Conservation (phyloP, 2,888 invertebrate species). For the Hetaerina titia region DNA sequence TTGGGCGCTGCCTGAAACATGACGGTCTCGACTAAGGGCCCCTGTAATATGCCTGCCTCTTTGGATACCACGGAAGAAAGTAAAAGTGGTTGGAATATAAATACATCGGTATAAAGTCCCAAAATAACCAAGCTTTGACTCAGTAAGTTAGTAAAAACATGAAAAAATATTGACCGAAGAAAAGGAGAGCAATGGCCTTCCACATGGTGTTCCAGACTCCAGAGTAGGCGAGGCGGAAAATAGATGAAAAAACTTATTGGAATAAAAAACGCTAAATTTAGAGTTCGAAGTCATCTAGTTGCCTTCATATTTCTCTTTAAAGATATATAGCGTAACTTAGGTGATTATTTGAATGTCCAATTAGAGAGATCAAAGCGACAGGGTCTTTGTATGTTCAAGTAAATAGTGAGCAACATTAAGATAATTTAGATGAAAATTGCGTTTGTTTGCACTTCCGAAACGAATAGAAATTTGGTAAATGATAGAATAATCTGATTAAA, state of each 20-base stretch:
- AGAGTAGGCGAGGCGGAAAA: background rate
- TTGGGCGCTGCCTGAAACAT: background rate
- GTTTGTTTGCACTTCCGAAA: too few relatives aligned
- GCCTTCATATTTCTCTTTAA: background rate
- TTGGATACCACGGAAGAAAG: background rate
- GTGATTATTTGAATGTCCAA: background rate
- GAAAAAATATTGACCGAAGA: slow-evolving; percentile 1
- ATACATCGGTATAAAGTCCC: background rate
- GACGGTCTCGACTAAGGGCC: background rate
- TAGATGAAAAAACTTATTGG: background rate
- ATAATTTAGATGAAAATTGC: too few relatives aligned
- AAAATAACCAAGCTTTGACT: background rate
- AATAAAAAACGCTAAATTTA: background rate
- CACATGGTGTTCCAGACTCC: background rate
- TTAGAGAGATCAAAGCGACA: too few relatives aligned
- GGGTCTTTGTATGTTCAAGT: too few relatives aligned
- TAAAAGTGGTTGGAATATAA: background rate
- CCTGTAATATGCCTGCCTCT: background rate
- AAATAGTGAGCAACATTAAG: too few relatives aligned
- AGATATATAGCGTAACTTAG: background rate
- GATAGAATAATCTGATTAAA: too few relatives aligned
- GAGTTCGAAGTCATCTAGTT: background rate
- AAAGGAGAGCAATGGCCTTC: background rate
- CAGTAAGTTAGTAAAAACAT: background rate
- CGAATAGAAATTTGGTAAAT: too few relatives aligned